Evolutionary conservation across 2,797 vertebrate species (phyloP), one percentile per base, ranked within the genome.

Genomic region (Graptemys geographica): DNA sequence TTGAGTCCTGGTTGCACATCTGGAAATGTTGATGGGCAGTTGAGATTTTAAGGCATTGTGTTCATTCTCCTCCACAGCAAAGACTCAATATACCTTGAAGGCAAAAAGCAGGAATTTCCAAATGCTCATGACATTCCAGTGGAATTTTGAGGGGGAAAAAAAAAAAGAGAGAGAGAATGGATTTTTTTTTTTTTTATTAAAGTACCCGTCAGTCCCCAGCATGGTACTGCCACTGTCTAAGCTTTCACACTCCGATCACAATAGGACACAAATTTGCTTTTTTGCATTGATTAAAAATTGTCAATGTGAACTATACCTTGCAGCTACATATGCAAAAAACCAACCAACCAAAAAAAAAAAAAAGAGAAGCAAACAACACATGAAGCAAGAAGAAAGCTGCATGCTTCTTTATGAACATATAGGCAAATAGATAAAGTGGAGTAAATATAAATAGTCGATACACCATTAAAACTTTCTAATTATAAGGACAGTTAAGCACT

Each of bases 11-110:
- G 90, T 94, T 95, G 88, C 97, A 97, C 98, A 98, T 98, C 98
- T 98, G 98, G 98, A 98, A 98, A 95, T 72, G 90, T 37, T 97
- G 97, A 97, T 90, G 90, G 95, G 90, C 97, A 97, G 96, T 95
- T 76, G 88, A 47, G 88, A 93, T 95, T 96, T 95, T 93, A 90
- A 95, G 96, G 93, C 92, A 91, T 25, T 83, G 90, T 89, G 93
- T 96, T 93, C 96, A 95, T 95, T 97, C 90, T 95, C 78, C 87
- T 79, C 93, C 95, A 87, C 93, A 97, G 87, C 91, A 91, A 93
- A 96, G 91, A 89, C 80, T 94, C 93, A 90, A 79, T 86, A 83
- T 96, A 97, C 96, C 97, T 98, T 72, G 31, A 23, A 97, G 97
- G 95, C 97, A 96, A 95, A 62, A 93, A 44, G 4, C 85, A 88